Percentiles rank a stretch among this genome's conserved stretches.
These are phyloP conservation scores for Microtus ochrogaster DNA, from an alignment of 2,113 vertebrate species.

Conservation along the genomic window DNA sequence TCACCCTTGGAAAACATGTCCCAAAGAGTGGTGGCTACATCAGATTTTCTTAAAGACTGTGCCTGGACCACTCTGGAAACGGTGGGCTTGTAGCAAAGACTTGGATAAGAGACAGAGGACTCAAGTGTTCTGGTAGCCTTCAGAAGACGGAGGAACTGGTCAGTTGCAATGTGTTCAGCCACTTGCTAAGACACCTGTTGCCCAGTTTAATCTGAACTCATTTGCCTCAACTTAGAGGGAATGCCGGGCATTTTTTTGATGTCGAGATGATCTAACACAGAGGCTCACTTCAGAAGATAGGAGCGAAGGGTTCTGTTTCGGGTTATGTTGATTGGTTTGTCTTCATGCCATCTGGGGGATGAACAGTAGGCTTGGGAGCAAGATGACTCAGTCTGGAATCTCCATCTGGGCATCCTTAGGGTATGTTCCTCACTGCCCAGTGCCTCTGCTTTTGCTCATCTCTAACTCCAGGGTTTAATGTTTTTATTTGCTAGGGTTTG, in stretches of 20 bases:
- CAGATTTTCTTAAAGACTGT: constrained; percentile 43
- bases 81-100: not conserved
- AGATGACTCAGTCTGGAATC: not conserved
- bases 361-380: not conserved
- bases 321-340: not conserved
- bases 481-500: not conserved
- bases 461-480: too few species aligned
- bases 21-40: not conserved
- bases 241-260: not conserved
- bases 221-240: not conserved
- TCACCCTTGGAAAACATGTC: not conserved
- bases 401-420: not conserved
- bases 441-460: not conserved
- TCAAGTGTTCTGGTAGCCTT: not conserved
- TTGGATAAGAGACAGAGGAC: not conserved
- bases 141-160: not conserved
- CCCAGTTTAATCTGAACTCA: not conserved
- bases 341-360: not conserved
- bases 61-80: not conserved
- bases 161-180: not conserved
- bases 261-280: not conserved
- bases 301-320: not conserved
- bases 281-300: not conserved
- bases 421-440: not conserved
- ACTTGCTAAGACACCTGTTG: not conserved